phyloP scores from a whole-genome alignment of 2,888 invertebrate species.

The Smittia aterrima region DNA sequence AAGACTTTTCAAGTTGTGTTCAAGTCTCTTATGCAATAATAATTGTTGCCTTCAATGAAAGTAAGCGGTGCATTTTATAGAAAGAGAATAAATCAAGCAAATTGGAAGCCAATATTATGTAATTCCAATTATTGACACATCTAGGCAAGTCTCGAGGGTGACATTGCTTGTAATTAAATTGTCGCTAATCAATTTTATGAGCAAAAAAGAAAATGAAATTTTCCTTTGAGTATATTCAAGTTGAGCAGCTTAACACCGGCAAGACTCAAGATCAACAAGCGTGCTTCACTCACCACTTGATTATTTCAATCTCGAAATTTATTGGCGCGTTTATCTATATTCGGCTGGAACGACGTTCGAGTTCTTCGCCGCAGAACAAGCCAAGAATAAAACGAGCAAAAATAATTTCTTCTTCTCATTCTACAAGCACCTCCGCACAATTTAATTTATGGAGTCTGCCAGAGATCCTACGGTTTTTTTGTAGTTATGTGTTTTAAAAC shows the following conservation, averaged over 20 bases:
- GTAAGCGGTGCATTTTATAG: no score
- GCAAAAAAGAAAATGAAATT: no score
- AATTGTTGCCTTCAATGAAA: background rate
- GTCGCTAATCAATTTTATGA: no score
- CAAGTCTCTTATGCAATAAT: background rate
- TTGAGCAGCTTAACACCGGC: no score
- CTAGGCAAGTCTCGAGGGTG: no score
- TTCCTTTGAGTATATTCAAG: no score
- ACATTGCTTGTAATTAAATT: no score
- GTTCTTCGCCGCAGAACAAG: background rate
- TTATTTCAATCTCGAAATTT: background rate
- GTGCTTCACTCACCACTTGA: background rate
- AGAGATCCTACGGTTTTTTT: background rate
- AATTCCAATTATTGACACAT: no score
- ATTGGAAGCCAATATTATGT: no score
- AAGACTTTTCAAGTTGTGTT: no score
- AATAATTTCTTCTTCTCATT: background rate
- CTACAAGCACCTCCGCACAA: background rate
- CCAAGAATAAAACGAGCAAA: background rate
- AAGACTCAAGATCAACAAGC: no score
- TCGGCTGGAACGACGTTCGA: background rate
- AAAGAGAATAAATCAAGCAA: background rate
- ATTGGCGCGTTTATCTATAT: background rate
- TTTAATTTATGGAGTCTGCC: constrained; percentile 7
- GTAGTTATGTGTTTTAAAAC: background rate